A percentile compares a stretch with the other conserved stretches of the same genome.
Conservation (phyloP, 2,888 invertebrate genomes). For the Julus scanicus region DNA sequence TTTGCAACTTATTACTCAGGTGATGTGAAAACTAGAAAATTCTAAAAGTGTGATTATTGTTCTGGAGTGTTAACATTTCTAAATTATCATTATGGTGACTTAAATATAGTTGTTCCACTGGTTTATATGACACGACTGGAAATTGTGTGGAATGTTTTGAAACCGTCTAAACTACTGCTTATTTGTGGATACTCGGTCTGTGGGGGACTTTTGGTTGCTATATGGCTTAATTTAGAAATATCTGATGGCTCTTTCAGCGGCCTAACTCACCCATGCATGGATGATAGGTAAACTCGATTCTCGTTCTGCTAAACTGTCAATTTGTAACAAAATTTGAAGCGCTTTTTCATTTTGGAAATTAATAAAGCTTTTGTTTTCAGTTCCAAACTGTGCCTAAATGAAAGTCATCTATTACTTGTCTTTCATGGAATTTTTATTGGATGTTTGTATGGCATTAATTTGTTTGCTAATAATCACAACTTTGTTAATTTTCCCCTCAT, state of each 20-base stretch:
- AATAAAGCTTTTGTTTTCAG: neutral
- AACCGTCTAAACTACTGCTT: neutral
- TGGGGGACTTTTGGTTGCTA: constrained; percentile 1
- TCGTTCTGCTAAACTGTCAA: neutral
- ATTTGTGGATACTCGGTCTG: neutral
- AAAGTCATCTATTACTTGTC: constrained; percentile 47
- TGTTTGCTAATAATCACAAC: constrained; percentile 48
- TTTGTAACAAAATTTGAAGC: neutral
- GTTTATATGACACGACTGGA: constrained; percentile 17
- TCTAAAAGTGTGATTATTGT: neutral
- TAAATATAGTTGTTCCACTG: constrained; percentile 20
- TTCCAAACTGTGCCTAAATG: constrained; percentile 59
- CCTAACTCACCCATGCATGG: neutral
- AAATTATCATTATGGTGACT: neutral
- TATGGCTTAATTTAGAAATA: constrained; percentile 1
- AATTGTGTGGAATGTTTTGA: constrained; percentile 40
- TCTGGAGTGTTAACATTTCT: neutral
- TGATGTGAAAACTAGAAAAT: neutral
- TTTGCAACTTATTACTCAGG: constrained; percentile 18
- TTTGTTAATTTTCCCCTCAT: constrained; percentile 44
- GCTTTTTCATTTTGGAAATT: neutral
- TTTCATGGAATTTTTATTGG: constrained; percentile 50
- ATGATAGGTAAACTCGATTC: neutral
- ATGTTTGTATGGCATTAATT: constrained; percentile 44
- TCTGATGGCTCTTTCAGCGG: neutral